phyloP scores from a whole-genome alignment of 2,888 invertebrate genomes.

The Drosophila prolongata region DNA sequence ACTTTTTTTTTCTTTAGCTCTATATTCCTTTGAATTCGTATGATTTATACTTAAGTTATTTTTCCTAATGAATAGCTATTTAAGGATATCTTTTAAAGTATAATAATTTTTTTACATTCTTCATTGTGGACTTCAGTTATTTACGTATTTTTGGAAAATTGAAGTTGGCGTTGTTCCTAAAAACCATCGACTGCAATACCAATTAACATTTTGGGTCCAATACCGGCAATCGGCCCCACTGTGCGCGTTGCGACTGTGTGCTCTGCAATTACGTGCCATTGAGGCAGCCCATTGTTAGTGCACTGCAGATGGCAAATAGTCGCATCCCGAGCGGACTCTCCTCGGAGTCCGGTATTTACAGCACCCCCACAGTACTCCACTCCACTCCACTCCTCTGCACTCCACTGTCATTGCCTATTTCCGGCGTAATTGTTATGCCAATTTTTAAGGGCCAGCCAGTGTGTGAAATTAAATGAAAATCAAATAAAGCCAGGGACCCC shows the following conservation, averaged over 20 bases:
- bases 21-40: too few species aligned
- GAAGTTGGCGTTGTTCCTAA: too few species aligned
- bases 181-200: too few species aligned
- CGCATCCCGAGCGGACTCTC: conserved; percentile 14
- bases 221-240: neutral
- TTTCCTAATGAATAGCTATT: too few species aligned
- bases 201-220: too few species aligned
- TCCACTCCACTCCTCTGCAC: neutral
- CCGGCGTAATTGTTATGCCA: conserved; percentile 75
- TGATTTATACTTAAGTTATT: too few species aligned
- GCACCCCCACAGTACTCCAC: neutral
- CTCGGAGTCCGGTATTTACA: conserved; percentile 18
- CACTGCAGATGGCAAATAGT: conserved; percentile 61
- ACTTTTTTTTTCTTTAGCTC: too few species aligned
- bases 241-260: conserved; percentile 39
- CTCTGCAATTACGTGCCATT: conserved; percentile 70
- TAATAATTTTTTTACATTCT: too few species aligned
- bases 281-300: conserved; percentile 74
- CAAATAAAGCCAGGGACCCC: conserved; percentile 61
- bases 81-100: too few species aligned
- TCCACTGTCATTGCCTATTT: conserved; percentile 53
- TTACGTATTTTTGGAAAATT: too few species aligned
- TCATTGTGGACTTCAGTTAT: too few species aligned
- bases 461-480: conserved; percentile 74
- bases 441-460: conserved; percentile 60